Evolutionary conservation across 2,888 invertebrate genomes (phyloP), one percentile per base, ranked within the genome.

Genomic region (Athalia rosae): DNA sequence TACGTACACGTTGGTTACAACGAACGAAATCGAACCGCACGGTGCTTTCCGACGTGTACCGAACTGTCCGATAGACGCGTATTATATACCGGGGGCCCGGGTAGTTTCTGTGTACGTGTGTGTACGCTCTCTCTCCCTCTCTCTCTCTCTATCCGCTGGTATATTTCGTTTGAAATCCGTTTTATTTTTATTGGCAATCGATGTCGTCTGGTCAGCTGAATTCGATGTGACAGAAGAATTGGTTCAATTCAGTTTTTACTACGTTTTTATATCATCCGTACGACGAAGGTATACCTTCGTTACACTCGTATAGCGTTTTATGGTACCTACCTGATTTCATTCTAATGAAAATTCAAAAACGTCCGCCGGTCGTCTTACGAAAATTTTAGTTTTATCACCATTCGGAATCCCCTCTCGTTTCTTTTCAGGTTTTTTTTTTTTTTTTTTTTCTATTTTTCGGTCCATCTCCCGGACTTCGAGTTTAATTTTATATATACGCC

Each of bases 171-270:
- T 61, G 71, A 56, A 76, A 43, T 74, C 66, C 80, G 71, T 53
- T 76, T 78, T 78, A 50, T 58, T 47, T 71, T 59, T 71, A 45
- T 58, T 59, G 13, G 74, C 67, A 59, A 73, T 77, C 66, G 77
- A 76, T 76, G 76, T 80, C 76, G 77, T 79, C 80, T 80, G 79
- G 81, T 78, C 81, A 79, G 73, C 59, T 73, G 73, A 61, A 59
- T 73, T 47, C 61, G 73, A 73, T 61, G 73, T 61, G 59, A 48
- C 61, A 56, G 56, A 69, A 69, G 69, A 56, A 69, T 53, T 69
- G 69, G 69, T 45, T 69, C 56, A 50, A 43, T 69, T 56, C 45
- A 58, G n/a, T 56, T 56, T 41, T 43, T 15, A 9, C 50, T 11
- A 50, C 50, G 8, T 9, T 50, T 50, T 50, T 50, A 28, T 28